Conservation (phyloP, 2,797 vertebrate genomes). For the Simalia tracyae region DNA sequence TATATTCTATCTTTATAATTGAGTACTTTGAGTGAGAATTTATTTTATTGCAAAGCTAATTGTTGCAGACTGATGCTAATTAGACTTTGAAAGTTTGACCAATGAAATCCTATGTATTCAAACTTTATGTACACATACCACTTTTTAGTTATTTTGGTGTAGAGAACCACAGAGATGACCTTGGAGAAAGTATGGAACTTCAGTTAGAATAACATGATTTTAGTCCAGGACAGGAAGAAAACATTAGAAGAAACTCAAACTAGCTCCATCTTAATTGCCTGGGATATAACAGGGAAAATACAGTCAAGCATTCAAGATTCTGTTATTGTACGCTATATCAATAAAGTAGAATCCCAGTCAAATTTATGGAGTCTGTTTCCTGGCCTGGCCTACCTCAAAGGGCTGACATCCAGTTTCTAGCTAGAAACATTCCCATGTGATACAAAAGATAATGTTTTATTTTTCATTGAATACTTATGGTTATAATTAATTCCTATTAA, state of each 20-base stretch:
- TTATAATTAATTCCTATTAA: slow-evolving; percentile 10
- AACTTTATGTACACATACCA: not conserved
- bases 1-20: not conserved
- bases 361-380: not conserved
- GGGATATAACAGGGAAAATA: not conserved
- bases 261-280: not conserved
- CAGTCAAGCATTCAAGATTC: not conserved
- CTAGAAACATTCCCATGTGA: not conserved
- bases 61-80: not conserved
- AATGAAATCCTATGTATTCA: not conserved
- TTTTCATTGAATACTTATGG: not conserved
- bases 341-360: not conserved
- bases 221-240: not conserved
- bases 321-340: not conserved
- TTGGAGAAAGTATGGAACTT: not conserved
- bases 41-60: not conserved
- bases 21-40: not conserved
- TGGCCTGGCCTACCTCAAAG: not conserved
- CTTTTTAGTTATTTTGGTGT: not conserved
- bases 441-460: not conserved
- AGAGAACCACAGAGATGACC: not conserved
- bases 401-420: not conserved
- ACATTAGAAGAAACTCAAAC: not conserved
- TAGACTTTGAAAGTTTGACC: not conserved
- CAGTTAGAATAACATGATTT: not conserved